Conservation (phyloP, 2,888 invertebrate genomes). For the Apantesis nais region DNA sequence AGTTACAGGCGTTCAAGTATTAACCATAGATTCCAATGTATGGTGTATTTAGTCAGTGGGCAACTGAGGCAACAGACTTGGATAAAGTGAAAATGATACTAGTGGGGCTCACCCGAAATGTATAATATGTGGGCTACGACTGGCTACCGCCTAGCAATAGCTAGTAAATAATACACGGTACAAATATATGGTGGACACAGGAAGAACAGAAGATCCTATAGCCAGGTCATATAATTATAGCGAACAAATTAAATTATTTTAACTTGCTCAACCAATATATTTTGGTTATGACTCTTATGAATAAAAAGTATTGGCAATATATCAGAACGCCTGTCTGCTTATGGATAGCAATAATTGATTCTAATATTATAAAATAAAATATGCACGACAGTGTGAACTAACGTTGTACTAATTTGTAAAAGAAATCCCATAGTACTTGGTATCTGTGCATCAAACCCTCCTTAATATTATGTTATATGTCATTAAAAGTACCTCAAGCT, state of each 20-base stretch:
- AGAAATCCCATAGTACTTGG: neutral
- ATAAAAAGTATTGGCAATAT: neutral
- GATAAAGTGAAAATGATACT: no score
- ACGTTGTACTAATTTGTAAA: neutral
- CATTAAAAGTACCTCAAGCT: neutral
- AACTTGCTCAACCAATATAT: neutral
- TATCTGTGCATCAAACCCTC: neutral
- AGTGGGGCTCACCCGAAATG: neutral
- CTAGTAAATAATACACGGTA: neutral
- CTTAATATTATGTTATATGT: neutral
- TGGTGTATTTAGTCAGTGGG: neutral
- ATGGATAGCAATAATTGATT: neutral
- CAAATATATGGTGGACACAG: neutral
- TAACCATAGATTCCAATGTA: neutral
- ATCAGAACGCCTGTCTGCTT: neutral
- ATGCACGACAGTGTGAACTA: neutral
- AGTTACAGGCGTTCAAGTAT: conserved; percentile 2
- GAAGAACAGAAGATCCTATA: neutral
- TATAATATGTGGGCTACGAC: neutral
- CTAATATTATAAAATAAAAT: neutral
- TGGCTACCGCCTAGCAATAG: neutral
- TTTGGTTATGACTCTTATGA: no score
- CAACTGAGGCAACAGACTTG: neutral
- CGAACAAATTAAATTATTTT: neutral
- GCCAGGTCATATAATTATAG: neutral